A percentile compares a stretch with the other conserved stretches of the same genome.
Evolutionary conservation across 2,797 vertebrate genomes (phyloP).

Genomic region (Falco concolor): DNA sequence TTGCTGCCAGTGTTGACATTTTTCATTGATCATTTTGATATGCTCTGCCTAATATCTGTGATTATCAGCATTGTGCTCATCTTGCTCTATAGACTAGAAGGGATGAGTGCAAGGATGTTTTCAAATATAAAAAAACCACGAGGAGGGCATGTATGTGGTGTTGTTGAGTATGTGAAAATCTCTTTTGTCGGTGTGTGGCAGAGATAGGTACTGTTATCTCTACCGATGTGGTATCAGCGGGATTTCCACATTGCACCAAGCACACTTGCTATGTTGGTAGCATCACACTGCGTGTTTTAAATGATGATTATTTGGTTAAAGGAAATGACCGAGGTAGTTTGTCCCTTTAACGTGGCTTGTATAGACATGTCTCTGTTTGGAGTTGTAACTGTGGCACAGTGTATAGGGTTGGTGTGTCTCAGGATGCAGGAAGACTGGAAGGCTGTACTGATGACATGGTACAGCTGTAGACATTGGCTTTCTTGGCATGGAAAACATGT

Average conservation of each 20-base stretch:
- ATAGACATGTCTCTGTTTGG: not conserved
- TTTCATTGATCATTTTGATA: not conserved
- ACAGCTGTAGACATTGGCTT: not conserved
- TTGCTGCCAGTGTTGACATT: not conserved
- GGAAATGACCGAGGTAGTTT: not conserved
- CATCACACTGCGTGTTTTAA: not conserved
- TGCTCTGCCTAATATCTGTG: not conserved
- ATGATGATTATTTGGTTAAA: not conserved
- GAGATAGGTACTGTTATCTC: not conserved
- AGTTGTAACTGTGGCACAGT: not conserved
- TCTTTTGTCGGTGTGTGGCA: not conserved
- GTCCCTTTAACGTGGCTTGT: not conserved
- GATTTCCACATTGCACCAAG: not conserved
- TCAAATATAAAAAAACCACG: not conserved
- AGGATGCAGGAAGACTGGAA: not conserved
- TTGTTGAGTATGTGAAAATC: not conserved
- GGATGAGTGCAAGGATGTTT: not conserved
- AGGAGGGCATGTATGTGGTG: not conserved
- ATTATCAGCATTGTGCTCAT: not conserved
- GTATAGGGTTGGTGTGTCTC: not conserved
- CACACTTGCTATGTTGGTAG: rapidly evolving
- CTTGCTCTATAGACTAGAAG: not conserved
- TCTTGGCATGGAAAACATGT: not conserved
- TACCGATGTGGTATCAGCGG: not conserved
- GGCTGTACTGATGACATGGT: not conserved